A percentile compares a stretch with the other conserved stretches of the same genome.
These are phyloP conservation scores for Pollachius pollachius DNA, from an alignment of 2,113 vertebrate species.

Conservation along the genomic window DNA sequence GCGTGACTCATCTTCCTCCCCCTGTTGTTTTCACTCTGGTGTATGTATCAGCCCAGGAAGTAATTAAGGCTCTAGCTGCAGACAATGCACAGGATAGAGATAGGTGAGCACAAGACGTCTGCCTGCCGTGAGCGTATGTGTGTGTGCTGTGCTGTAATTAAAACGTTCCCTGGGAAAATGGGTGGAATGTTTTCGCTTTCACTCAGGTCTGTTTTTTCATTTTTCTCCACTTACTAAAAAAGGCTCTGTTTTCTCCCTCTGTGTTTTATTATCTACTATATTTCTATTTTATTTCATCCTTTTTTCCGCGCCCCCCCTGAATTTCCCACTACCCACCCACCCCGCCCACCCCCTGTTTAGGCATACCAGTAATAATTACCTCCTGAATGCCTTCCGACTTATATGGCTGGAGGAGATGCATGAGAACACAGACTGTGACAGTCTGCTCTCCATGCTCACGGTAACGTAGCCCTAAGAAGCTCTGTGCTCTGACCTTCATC, in stretches of 20 bases:
- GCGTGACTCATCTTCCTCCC: conserved; percentile 52
- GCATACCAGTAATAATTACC: conserved; percentile 99
- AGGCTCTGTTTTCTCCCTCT: neutral
- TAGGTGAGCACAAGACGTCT: conserved; percentile 2
- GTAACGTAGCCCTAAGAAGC: conserved; percentile 81
- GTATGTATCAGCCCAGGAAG: conserved; percentile 34
- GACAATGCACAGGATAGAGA: conserved; percentile 11
- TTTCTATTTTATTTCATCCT: conserved; percentile 24
- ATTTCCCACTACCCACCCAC: conserved; percentile 73
- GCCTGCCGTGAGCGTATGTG: neutral
- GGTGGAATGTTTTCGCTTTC: neutral
- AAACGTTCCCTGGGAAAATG: neutral
- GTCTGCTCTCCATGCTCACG: conserved; percentile 96
- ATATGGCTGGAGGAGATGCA: conserved; percentile 97
- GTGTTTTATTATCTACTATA: neutral
- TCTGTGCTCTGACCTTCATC: neutral
- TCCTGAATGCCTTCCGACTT: conserved; percentile 94
- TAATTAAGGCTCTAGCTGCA: conserved; percentile 42
- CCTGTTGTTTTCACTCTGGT: conserved; percentile 35
- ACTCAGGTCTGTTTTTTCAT: neutral
- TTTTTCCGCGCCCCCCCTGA: conserved; percentile 29
- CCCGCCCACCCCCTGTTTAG: conserved; percentile 80
- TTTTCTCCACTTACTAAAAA: conserved; percentile 11
- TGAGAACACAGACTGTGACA: conserved; percentile 93
- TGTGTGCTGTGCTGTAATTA: conserved; percentile 16